Evolutionary conservation across 2,888 invertebrate genomes (phyloP).

Genomic region (Pegoplata infirma): DNA sequence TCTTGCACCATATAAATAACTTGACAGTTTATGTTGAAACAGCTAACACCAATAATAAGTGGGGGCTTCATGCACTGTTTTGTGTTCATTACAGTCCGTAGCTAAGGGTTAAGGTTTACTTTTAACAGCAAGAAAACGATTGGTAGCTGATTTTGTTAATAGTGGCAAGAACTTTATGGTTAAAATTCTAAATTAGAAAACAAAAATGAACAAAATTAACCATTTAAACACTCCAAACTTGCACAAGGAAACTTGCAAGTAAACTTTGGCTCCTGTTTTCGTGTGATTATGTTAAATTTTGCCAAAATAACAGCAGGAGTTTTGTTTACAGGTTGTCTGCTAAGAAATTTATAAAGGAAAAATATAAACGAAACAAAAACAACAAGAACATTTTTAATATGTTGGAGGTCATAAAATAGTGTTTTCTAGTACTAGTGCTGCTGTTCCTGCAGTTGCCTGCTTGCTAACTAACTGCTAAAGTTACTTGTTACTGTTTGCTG

Average conservation of each 20-base stretch:
- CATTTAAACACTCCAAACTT: constrained; percentile 9
- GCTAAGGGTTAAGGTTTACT: constrained; percentile 8
- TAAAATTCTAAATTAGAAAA: constrained; percentile 1
- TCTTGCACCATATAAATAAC: constrained; percentile 30
- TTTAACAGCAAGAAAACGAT: neutral
- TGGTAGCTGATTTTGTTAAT: constrained; percentile 34
- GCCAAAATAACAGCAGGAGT: constrained; percentile 41
- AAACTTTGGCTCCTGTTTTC: constrained; percentile 23
- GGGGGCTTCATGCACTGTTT: neutral
- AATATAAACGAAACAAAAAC: neutral
- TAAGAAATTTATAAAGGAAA: neutral
- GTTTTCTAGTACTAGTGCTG: neutral
- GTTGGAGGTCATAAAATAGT: constrained; percentile 38
- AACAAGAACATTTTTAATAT: constrained; percentile 28
- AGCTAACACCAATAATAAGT: neutral
- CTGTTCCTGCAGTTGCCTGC: too few species aligned
- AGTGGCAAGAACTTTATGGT: constrained; percentile 11
- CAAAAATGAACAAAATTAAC: neutral
- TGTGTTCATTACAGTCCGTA: neutral
- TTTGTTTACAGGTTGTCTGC: constrained; percentile 21
- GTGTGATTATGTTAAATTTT: constrained; percentile 26
- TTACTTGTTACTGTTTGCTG: constrained; percentile 1
- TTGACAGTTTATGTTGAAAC: constrained; percentile 37
- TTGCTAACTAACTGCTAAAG: constrained; percentile 25
- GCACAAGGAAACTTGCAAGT: neutral